Evolutionary conservation across 2,797 vertebrate genomes (phyloP), one percentile per base, ranked within the genome.

Genomic region (Garrulus glandarius): DNA sequence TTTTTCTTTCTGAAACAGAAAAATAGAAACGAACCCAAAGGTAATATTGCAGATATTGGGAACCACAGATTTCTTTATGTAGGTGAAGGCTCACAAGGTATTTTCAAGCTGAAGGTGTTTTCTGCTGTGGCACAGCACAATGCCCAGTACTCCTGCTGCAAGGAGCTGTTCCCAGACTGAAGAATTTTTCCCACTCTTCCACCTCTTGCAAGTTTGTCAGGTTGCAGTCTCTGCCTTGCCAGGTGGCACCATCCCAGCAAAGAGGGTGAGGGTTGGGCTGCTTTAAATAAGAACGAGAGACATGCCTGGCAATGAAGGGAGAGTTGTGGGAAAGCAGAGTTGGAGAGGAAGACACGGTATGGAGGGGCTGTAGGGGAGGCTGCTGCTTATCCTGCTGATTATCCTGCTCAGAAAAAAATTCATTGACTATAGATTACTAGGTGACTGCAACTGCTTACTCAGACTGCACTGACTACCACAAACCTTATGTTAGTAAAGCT

Each of bases 1-100:
- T 85, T 97, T 79, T 95, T 78, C 87, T 97, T 92, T 85, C 97
- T 97, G 96, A 94, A 97, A 98, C 23, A 96, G 43, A 94, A 47
- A 93, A 93, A 84, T 30, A 53, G 34, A 60, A 88, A 32, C 11
- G 74, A 86, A 61, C 3, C 18, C 59, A 84, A 74, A 83, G 55
- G 50, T 39, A 67, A 53, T 76, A 84, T 3, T 60, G 41, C 57
- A 89, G 50, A n/a, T 5, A 59, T 8, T 32, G 18, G 44, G 47
- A 91, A 83, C 9, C 41, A 67, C 3, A 10, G 15, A 30, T 65
- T 68, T 84, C 36, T 72, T 71, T 22, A 50, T 2, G 14, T 6
- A 82, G 43, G n/a, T 36, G 36, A 87, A 72, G 22, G 63, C 57
- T 78, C 57, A 57, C 34, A 50, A 30, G 8, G 29, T 13, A 61